phyloP scores from a whole-genome alignment of 30 jellyfish, hydroid and myxozoan genomes.

The Calvadosia cruxmelitensis region DNA sequence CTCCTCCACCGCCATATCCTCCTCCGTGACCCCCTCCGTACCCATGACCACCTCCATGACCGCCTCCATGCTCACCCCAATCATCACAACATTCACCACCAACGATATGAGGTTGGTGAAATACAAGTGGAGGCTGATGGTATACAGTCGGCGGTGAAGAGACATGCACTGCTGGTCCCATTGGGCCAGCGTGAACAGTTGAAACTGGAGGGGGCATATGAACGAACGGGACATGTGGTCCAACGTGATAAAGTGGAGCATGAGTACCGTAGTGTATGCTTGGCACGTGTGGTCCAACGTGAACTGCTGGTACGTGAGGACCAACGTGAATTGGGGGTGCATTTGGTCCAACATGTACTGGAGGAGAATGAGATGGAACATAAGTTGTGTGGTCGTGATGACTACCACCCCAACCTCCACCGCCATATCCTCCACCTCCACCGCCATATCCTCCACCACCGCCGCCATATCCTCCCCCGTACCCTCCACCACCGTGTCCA shows the following conservation, averaged over 20 bases:
- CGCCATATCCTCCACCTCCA: slow-evolving; percentile 22
- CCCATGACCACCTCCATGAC: slow-evolving; percentile 41
- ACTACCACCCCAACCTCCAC: slow-evolving; percentile 34
- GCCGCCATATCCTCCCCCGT: slow-evolving; percentile 38
- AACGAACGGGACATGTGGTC: slow-evolving; percentile 91
- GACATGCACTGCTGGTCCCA: slow-evolving; percentile 97
- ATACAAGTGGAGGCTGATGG: slow-evolving; percentile 90
- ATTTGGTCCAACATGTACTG: slow-evolving; percentile 96
- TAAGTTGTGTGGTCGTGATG: slow-evolving; percentile 92
- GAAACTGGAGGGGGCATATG: slow-evolving; percentile 95
- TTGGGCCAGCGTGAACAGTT: slow-evolving; percentile 94
- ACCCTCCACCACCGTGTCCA: slow-evolving; percentile 40
- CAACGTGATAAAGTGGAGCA: slow-evolving; percentile 91
- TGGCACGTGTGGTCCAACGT: slow-evolving; percentile 93
- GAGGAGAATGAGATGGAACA: slow-evolving; percentile 92
- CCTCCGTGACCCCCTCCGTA: slow-evolving; percentile 26
- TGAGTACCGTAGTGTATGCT: slow-evolving; percentile 92
- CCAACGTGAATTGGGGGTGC: slow-evolving; percentile 98
- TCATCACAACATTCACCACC: slow-evolving; percentile 73
- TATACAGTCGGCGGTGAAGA: slow-evolving; percentile 92
- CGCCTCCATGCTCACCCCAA: slow-evolving; percentile 64
- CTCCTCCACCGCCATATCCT: slow-evolving; percentile 28
- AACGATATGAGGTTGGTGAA: slow-evolving; percentile 79
- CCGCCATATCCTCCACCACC: slow-evolving; percentile 29
- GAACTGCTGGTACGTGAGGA: slow-evolving; percentile 94